Conservation (phyloP, 2,797 vertebrate species). For the Botia almorhae region DNA sequence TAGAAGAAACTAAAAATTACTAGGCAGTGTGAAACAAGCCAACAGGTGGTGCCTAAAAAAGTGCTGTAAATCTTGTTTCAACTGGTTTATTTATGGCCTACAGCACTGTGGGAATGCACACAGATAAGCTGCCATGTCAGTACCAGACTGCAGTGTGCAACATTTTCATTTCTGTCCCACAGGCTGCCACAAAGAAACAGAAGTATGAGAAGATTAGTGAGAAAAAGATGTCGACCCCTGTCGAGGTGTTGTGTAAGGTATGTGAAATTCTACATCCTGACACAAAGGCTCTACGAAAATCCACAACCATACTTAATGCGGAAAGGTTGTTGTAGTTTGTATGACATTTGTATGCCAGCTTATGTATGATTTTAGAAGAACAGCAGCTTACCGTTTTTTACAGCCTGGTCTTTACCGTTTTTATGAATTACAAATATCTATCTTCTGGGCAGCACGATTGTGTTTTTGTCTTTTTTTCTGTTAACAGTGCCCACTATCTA, state of each 20-base stretch:
- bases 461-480: background rate
- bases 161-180: constrained; percentile 62
- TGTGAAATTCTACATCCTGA: constrained; percentile 36
- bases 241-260: constrained; percentile 99
- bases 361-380: no score
- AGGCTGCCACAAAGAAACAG: constrained; percentile 99
- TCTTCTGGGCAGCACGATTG: background rate
- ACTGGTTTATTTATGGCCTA: constrained; percentile 28
- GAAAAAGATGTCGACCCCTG: constrained; percentile 99
- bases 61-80: constrained; percentile 32
- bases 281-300: background rate
- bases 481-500: background rate
- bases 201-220: constrained; percentile 99
- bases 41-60: constrained; percentile 40
- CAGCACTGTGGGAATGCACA: constrained; percentile 1
- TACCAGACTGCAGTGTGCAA: constrained; percentile 60
- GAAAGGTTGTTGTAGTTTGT: no score
- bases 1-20: background rate
- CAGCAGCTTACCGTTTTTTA: no score
- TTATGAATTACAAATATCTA: no score
- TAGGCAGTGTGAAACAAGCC: constrained; percentile 10
- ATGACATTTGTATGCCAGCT: no score
- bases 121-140: constrained; percentile 2
- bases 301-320: background rate
- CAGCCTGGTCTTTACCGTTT: background rate